These are phyloP conservation scores for Diadumene lineata DNA, from an alignment of 92 coral and sea anemone genomes.

Conservation along the genomic window DNA sequence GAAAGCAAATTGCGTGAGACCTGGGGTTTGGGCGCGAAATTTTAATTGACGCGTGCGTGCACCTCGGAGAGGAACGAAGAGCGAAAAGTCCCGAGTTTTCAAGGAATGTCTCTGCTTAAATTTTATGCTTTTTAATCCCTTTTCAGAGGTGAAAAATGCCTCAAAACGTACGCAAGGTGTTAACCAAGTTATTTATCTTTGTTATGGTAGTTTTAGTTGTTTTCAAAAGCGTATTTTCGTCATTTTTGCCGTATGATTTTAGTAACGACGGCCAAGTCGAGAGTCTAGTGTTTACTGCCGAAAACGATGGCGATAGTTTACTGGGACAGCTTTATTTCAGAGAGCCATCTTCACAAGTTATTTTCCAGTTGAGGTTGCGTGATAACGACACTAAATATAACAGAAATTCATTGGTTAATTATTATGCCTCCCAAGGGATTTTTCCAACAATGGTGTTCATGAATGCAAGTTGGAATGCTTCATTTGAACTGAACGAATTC, in stretches of 20 bases:
- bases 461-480: conserved; percentile 74
- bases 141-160: neutral
- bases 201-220: conserved; percentile 1
- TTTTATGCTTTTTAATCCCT: neutral
- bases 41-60: conserved; percentile 34
- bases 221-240: conserved; percentile 4
- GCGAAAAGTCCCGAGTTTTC: too few relatives aligned
- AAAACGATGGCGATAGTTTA: conserved; percentile 29
- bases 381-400: conserved; percentile 58
- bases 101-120: neutral
- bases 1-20: neutral
- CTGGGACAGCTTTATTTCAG: conserved; percentile 69
- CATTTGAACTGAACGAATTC: conserved; percentile 48
- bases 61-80: too few relatives aligned
- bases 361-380: conserved; percentile 73
- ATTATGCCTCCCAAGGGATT: conserved; percentile 71
- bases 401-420: conserved; percentile 68
- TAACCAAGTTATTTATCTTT: neutral
- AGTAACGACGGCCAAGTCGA: conserved; percentile 30
- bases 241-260: conserved; percentile 38
- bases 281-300: conserved; percentile 43
- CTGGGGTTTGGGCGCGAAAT: conserved; percentile 41
- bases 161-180: neutral
- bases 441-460: conserved; percentile 72
- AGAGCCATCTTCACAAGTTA: conserved; percentile 39